These are phyloP conservation scores for Motacilla tschutschensis DNA, from an alignment of 2,113 vertebrate species.

Conservation along the genomic window DNA sequence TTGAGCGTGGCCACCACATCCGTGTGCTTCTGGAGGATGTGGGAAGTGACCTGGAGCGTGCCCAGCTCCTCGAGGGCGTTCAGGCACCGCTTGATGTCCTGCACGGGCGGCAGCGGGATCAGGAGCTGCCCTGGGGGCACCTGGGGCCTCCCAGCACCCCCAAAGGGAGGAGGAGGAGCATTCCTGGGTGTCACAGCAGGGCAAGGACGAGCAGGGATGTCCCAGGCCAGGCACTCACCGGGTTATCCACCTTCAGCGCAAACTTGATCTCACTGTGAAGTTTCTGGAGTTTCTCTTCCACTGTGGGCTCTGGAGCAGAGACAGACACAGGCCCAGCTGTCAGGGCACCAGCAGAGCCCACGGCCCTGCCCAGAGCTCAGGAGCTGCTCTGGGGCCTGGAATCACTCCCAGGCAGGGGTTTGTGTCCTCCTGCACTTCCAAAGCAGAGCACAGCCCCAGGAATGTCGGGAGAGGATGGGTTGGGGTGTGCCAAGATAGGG, in stretches of 20 bases:
- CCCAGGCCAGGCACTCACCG: constrained; percentile 74
- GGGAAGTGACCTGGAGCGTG: constrained; percentile 90
- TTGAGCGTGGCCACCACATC: constrained; percentile 94
- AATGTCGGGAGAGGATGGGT: not conserved
- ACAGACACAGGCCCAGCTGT: not conserved
- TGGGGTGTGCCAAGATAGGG: not conserved
- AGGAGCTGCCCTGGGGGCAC: not conserved
- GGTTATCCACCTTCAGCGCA: constrained; percentile 94
- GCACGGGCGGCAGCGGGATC: not conserved
- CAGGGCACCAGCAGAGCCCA: not conserved
- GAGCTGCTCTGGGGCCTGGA: not conserved
- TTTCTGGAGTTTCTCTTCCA: constrained; percentile 93
- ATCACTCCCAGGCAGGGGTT: not conserved
- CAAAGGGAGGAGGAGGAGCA: not conserved
- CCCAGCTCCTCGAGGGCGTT: constrained; percentile 87
- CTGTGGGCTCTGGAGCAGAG: constrained; percentile 81
- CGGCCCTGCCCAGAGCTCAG: not conserved
- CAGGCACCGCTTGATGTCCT: constrained; percentile 94
- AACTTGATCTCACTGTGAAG: constrained; percentile 96
- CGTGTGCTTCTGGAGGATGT: constrained; percentile 94
- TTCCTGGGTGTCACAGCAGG: rapidly evolving
- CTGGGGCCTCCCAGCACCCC: not conserved
- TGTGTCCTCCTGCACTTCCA: not conserved
- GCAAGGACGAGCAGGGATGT: not conserved
- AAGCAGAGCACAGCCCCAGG: not conserved